Base-by-base conservation (phyloP, 2,888 invertebrate genomes). In the Dinocampus coccinellae region DNA sequence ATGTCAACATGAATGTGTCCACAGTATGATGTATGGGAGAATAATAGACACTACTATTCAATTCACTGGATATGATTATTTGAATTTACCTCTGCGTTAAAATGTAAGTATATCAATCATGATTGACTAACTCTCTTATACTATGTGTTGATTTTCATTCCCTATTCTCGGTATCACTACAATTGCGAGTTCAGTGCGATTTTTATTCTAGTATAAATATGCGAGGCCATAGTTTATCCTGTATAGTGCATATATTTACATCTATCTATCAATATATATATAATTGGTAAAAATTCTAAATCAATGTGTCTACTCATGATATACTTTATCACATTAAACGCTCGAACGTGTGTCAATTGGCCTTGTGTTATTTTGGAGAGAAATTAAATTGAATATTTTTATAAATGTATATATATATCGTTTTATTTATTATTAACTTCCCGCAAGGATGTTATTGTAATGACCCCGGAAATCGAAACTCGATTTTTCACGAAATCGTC, bases 281-380 rank as follows among this genome's bases (percentile, higher is more conserved):
- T 26, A 53, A 26, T 39, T 9, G 47, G 11, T 24, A 34, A 67
- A 68, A 67, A 70, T 75, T 69, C 76, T 75, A 75, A 77, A 77
- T 78, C 77, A 78, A 77, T 76, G 75, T 73, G 73, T 70, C 78
- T 75, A 75, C 76, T 77, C 73, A 70, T 62, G 76, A 78, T 77
- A 78, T 72, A 39, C 66, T 70, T 75, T 78, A 78, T 78, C 78
- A 47, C n/a, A n/a, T n/a, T n/a, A n/a, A n/a, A n/a, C n/a, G n/a
- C 36, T 42, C 62, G 11, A 47, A 36, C 57, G 60, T 55, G 34
- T 55, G 36, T 65, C 39, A 57, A 13, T 10, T 64, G 70, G 70
- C 75, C 73, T 76, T 75, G 75, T 69, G 70, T 66, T 69, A 75
- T 76, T 70, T 69, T 70, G 72, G n/a, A n/a, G n/a, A n/a, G n/a